Evolutionary conservation across 1,140 invertebrate species (phyloP), one percentile per base, ranked within the genome.

Genomic region (Zaprionus ghesquierei): DNA sequence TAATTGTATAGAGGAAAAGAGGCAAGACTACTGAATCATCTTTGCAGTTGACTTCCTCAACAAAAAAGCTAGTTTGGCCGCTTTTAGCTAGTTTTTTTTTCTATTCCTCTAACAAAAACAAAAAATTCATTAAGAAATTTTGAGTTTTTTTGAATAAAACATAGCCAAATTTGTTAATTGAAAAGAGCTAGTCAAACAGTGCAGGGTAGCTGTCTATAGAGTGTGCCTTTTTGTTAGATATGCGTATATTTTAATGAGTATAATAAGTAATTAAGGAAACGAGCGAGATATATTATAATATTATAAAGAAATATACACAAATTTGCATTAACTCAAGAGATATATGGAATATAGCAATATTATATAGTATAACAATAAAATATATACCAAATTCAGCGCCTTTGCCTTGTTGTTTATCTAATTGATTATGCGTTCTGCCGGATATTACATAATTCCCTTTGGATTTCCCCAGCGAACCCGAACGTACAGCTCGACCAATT

Each of bases 381-480:
- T 55, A 35, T 5, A 22, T 33, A 33, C 15, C 5, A 33, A 35
- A 33, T 33, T 8, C 5, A 12, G 18, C 27, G 27, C 10, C 27
- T 54, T 29, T 12, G 29, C 9, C 15, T 35, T 33, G 51, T 18
- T 31, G 29, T 55, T 55, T 10, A 13, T 9, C 31, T n/a, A n/a
- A n/a, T 41, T 41, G 6, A 51, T 68, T 51, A 23, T 59, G 29
- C 23, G 3, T 35, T 49, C n/a, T 38, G 23, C 5, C 63, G 54
- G 35, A 60, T 53, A 60, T 72, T 72, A 60, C 63, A 68, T 54
- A 72, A 72, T 68, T 44, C 25, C 25, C 13, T 13, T 33, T 27
- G 12, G 31, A 50, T 49, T 68, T 38, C 44, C 31, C 23, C 10
- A 35, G n/a, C 49, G 13, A 41, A 41, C n/a, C 2, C n/a, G 6